Percentiles rank a stretch among this genome's conserved stretches.
Conservation (phyloP, 1,140 invertebrate species). For the Atta colombica region DNA sequence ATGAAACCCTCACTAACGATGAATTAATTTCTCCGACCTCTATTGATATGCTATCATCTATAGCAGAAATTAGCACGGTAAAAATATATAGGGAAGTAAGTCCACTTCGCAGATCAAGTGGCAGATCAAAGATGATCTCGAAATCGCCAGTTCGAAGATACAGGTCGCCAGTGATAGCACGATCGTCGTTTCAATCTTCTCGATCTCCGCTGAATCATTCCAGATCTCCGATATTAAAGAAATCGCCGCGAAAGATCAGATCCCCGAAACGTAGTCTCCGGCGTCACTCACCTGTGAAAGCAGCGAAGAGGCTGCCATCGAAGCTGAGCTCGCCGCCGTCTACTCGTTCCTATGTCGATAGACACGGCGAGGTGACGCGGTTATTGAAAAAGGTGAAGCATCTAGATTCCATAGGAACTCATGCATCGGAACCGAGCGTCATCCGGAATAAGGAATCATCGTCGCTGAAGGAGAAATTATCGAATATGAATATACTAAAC, state of each 20-base stretch:
- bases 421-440: slow-evolving; percentile 47
- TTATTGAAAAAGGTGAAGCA: slow-evolving; percentile 82
- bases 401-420: slow-evolving; percentile 75
- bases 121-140: slow-evolving; percentile 49
- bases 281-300: slow-evolving; percentile 51
- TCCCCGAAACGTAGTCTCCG: slow-evolving; percentile 62
- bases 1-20: slow-evolving; percentile 51
- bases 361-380: slow-evolving; percentile 67
- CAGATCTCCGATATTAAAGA: slow-evolving; percentile 61
- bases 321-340: slow-evolving; percentile 10
- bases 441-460: slow-evolving; percentile 73
- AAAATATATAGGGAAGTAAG: slow-evolving; percentile 69
- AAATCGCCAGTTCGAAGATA: slow-evolving; percentile 70
- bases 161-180: slow-evolving; percentile 67
- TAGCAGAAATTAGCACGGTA: background rate
- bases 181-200: slow-evolving; percentile 56
- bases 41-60: slow-evolving; percentile 1
- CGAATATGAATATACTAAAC: slow-evolving; percentile 83
- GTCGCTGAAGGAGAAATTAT: slow-evolving; percentile 83
- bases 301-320: slow-evolving; percentile 33
- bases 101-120: slow-evolving; percentile 58
- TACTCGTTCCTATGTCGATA: slow-evolving; percentile 51
- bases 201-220: slow-evolving; percentile 56
- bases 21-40: slow-evolving; percentile 65
- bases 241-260: slow-evolving; percentile 67